Evolutionary conservation across 35 echinoderm and acorn worm species (phyloP).

Genomic region (Chiridota heheva): DNA sequence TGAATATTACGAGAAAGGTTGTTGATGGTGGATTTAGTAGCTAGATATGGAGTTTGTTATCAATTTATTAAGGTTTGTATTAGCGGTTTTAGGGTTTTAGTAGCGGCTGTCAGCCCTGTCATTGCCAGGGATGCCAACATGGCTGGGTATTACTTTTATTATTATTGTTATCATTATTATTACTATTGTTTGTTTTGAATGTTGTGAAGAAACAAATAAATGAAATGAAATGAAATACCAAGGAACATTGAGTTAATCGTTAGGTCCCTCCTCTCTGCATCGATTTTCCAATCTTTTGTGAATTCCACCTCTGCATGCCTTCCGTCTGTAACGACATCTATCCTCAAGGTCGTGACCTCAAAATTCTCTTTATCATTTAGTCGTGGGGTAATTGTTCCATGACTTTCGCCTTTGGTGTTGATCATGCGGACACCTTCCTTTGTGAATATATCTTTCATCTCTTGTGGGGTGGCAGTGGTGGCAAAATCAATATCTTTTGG

Average conservation of each 20-base stretch:
- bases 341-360: slow-evolving; percentile 88
- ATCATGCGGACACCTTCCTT: slow-evolving; percentile 87
- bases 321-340: slow-evolving; percentile 87
- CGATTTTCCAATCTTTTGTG: slow-evolving; percentile 89
- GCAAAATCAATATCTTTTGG: slow-evolving; percentile 97
- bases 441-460: slow-evolving; percentile 94
- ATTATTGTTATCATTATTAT: too few relatives aligned
- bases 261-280: slow-evolving; percentile 95
- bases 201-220: too few relatives aligned
- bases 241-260: slow-evolving; percentile 99
- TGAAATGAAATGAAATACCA: too few relatives aligned
- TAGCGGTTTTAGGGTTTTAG: too few relatives aligned
- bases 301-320: slow-evolving; percentile 97
- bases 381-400: slow-evolving; percentile 95
- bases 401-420: slow-evolving; percentile 95
- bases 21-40: too few relatives aligned
- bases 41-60: too few relatives aligned
- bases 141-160: too few relatives aligned
- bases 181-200: too few relatives aligned
- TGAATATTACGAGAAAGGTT: too few relatives aligned
- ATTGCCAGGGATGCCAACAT: too few relatives aligned
- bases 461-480: slow-evolving; percentile 80
- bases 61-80: too few relatives aligned
- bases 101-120: too few relatives aligned
- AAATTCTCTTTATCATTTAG: slow-evolving; percentile 83